These are phyloP conservation scores for Trochalopteron elliotii DNA, from an alignment of 2,113 vertebrate species.

Conservation along the genomic window DNA sequence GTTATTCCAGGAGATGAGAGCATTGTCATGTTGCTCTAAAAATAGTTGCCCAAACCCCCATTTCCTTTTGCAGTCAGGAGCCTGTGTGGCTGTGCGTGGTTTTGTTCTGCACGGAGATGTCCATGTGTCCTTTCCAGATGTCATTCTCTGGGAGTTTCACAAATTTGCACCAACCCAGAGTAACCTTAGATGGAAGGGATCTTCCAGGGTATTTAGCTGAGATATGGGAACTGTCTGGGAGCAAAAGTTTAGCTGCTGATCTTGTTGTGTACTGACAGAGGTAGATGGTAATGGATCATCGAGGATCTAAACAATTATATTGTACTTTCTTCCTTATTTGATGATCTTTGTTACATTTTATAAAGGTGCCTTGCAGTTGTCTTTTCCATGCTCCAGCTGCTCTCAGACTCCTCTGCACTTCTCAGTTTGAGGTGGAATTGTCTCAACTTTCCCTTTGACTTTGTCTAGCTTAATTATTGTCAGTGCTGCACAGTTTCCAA, in stretches of 20 bases:
- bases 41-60: background rate
- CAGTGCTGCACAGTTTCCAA: background rate
- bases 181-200: background rate
- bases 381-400: background rate
- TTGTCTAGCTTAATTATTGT: background rate
- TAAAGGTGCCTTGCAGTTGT: background rate
- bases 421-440: background rate
- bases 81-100: rapidly evolving
- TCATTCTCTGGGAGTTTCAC: background rate
- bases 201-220: background rate
- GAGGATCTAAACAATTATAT: background rate
- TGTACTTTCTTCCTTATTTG: background rate
- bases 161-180: background rate
- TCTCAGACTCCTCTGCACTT: background rate
- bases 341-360: background rate
- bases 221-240: background rate
- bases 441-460: background rate
- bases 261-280: background rate
- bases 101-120: background rate
- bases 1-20: background rate
- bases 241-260: background rate
- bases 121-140: background rate
- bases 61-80: background rate
- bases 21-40: background rate
- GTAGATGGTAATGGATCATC: background rate